Conservation (phyloP, 2,113 vertebrate genomes). For the Eurypyga helias region DNA sequence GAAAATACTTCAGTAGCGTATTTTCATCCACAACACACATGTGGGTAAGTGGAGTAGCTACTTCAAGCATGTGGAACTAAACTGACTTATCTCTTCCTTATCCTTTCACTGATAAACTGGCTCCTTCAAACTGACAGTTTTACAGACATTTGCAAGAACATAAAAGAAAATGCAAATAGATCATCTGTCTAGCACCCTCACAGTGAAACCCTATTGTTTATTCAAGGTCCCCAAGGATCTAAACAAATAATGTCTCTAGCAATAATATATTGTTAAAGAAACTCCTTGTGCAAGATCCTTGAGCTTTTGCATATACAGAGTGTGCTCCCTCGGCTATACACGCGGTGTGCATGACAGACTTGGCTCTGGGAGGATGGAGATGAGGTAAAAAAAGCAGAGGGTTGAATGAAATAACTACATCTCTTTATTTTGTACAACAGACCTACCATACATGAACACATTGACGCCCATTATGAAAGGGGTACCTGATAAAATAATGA, state of each 20-base stretch:
- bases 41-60: conserved; percentile 80
- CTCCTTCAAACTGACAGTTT: conserved; percentile 81
- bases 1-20: conserved; percentile 42
- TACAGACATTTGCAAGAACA: conserved; percentile 82
- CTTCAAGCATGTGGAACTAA: conserved; percentile 88
- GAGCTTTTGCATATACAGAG: not conserved
- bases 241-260: conserved; percentile 70
- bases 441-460: not conserved
- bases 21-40: conserved; percentile 62
- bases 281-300: not conserved
- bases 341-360: not conserved
- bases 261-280: conserved; percentile 72
- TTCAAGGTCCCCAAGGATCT: conserved; percentile 69
- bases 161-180: conserved; percentile 84
- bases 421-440: not conserved
- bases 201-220: conserved; percentile 75
- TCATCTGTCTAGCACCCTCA: conserved; percentile 76
- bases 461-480: not conserved
- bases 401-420: not conserved
- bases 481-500: not conserved
- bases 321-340: not conserved
- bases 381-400: not conserved
- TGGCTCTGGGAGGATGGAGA: not conserved
- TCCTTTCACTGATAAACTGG: conserved; percentile 85
- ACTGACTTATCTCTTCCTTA: conserved; percentile 88